phyloP scores from a whole-genome alignment of 2,797 vertebrate genomes.

The Xerus rutilus region DNA sequence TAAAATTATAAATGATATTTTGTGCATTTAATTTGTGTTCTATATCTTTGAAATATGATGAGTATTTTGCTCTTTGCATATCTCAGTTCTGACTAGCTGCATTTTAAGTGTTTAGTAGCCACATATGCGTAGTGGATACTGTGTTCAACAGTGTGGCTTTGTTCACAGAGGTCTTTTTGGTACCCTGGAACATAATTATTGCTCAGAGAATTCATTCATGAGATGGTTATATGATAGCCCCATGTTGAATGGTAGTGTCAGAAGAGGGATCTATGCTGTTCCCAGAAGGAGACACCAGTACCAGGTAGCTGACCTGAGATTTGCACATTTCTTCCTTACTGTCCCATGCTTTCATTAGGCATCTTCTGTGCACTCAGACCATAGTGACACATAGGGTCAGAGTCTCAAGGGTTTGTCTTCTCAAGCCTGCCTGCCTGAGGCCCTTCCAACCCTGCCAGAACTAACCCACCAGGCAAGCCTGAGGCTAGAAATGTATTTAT shows the following conservation, averaged over 20 bases:
- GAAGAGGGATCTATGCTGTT: neutral
- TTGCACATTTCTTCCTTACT: neutral
- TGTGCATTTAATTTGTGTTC: neutral
- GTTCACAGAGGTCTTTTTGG: neutral
- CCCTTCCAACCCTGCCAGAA: neutral
- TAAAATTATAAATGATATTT: conserved; percentile 26
- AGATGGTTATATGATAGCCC: neutral
- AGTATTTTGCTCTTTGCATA: neutral
- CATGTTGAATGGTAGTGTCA: neutral
- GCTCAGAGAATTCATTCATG: neutral
- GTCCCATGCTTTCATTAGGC: neutral
- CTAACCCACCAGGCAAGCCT: neutral
- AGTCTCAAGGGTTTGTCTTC: neutral
- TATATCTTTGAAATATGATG: conserved; percentile 4
- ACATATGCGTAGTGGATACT: neutral
- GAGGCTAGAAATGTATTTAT: neutral
- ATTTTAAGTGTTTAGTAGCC: neutral
- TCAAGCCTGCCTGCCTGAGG: neutral
- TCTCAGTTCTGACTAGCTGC: neutral
- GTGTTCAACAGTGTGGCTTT: neutral
- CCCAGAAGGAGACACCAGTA: neutral
- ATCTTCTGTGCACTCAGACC: neutral
- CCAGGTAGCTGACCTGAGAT: neutral
- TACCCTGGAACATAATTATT: neutral
- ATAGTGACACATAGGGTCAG: neutral